Conservation (phyloP, 2,113 vertebrate species). For the Oenanthe melanoleuca region DNA sequence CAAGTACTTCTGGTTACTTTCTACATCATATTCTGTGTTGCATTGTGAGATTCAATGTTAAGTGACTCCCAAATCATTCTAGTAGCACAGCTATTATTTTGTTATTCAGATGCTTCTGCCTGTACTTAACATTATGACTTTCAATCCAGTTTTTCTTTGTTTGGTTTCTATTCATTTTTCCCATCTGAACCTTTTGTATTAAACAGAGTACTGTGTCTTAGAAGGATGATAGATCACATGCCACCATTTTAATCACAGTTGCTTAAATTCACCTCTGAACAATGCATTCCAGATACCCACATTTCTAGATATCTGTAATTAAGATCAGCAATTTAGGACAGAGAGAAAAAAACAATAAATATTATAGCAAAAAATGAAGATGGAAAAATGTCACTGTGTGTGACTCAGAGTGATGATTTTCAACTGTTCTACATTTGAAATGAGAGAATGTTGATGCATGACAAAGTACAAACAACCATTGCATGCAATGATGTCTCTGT, state of each 20-base stretch:
- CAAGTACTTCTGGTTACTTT: background rate
- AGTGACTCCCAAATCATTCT: background rate
- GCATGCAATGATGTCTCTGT: slow-evolving; percentile 35
- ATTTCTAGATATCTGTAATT: background rate
- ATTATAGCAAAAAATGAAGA: background rate
- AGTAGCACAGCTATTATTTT: background rate
- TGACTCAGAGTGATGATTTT: slow-evolving; percentile 73
- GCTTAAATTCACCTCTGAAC: background rate
- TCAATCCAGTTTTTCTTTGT: background rate
- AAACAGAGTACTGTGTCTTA: background rate
- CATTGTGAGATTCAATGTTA: background rate
- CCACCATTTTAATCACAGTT: background rate
- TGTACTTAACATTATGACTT: background rate
- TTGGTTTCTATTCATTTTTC: background rate
- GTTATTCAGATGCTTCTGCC: background rate
- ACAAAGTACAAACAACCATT: slow-evolving; percentile 54
- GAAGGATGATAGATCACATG: background rate
- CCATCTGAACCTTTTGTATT: background rate
- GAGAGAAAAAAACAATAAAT: background rate
- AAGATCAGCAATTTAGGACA: background rate
- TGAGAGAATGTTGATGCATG: slow-evolving; percentile 50
- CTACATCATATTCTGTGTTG: background rate
- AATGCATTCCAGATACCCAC: background rate
- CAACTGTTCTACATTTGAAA: slow-evolving; percentile 55
- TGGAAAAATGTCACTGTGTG: slow-evolving; percentile 52